Conservation (phyloP, 64 coral and sea anemone species). For the Stichodactyla mertensii region DNA sequence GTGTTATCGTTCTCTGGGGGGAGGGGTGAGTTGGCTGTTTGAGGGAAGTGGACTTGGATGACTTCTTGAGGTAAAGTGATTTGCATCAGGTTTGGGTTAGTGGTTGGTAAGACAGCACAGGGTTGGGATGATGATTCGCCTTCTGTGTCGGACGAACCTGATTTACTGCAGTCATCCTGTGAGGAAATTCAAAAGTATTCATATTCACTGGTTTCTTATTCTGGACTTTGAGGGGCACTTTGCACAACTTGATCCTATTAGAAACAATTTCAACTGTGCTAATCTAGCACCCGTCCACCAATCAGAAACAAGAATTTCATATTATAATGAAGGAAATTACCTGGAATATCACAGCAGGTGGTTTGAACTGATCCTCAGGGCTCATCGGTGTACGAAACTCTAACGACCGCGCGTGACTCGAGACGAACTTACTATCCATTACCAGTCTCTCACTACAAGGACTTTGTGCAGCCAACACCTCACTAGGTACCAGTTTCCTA, state of each 20-base stretch:
- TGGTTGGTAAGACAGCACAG: neutral
- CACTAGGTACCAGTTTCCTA: constrained; percentile 19
- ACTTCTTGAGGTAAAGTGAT: constrained; percentile 45
- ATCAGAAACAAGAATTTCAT: neutral
- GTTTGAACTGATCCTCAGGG: constrained; percentile 83
- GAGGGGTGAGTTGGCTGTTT: neutral
- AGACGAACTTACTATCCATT: constrained; percentile 17
- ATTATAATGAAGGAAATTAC: neutral
- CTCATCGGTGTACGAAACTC: constrained; percentile 67
- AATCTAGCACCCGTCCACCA: neutral
- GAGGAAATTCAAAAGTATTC: neutral
- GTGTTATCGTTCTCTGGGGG: neutral
- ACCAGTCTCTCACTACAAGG: neutral
- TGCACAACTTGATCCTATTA: too few relatives aligned
- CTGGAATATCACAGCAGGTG: constrained; percentile 89
- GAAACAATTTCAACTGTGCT: too few relatives aligned
- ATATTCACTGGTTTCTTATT: too few relatives aligned
- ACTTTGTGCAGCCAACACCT: constrained; percentile 3
- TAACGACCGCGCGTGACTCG: constrained; percentile 35
- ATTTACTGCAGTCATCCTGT: constrained; percentile 57
- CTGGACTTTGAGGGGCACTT: too few relatives aligned
- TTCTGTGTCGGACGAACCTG: constrained; percentile 80
- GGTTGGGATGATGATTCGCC: constrained; percentile 25
- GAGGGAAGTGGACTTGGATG: constrained; percentile 24
- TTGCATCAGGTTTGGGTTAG: constrained; percentile 6